Conservation (phyloP, 2,797 vertebrate species). For the Anableps anableps region DNA sequence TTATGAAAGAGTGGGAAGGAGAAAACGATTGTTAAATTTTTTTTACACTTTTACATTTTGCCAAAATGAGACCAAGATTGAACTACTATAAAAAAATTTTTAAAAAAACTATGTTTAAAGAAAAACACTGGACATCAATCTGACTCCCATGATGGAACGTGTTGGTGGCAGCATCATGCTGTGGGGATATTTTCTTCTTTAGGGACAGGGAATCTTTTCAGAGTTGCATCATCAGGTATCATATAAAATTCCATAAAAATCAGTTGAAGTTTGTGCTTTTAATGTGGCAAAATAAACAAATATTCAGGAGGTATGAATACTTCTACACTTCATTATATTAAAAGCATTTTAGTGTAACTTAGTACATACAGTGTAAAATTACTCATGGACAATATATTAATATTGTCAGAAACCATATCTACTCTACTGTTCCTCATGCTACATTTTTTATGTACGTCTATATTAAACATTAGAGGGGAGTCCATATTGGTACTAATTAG, state of each 20-base stretch:
- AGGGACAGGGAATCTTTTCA: neutral
- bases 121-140: neutral
- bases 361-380: slow-evolving; percentile 16
- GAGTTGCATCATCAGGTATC: neutral
- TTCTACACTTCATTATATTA: neutral
- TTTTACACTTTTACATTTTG: neutral
- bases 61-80: neutral
- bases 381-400: slow-evolving; percentile 6
- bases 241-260: neutral
- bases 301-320: neutral
- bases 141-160: neutral
- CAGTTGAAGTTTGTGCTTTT: neutral
- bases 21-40: neutral
- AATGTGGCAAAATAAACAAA: neutral
- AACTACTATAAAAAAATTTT: too few species aligned
- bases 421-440: slow-evolving; percentile 14
- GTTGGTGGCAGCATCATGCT: neutral
- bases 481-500: slow-evolving; percentile 5
- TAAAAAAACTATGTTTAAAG: neutral
- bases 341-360: neutral
- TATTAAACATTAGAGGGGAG: slow-evolving; percentile 17
- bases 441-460: slow-evolving; percentile 10
- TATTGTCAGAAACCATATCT: slow-evolving; percentile 14
- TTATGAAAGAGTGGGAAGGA: neutral
- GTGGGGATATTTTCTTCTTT: neutral